Conservation (phyloP, 2,113 vertebrate genomes). For the Tragelaphus strepsiceros region DNA sequence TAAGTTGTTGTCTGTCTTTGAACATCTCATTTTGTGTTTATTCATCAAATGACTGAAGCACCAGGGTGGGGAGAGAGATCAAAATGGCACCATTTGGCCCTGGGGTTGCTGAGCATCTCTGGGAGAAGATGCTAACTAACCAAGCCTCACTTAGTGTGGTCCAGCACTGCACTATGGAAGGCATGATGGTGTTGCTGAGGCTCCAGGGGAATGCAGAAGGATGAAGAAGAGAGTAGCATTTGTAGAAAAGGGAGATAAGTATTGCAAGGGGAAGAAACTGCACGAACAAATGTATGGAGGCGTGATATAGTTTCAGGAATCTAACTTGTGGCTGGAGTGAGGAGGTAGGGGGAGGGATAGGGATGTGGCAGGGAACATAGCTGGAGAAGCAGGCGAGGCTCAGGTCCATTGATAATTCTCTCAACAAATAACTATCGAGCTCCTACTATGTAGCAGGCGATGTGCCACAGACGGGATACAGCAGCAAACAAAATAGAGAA, state of each 20-base stretch:
- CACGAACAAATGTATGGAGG: accelerated
- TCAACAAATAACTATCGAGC: neutral
- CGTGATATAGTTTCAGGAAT: accelerated
- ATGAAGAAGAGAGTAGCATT: neutral
- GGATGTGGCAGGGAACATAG: no score
- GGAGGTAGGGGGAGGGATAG: accelerated
- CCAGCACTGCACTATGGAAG: accelerated
- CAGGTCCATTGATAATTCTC: neutral
- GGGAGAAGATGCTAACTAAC: neutral
- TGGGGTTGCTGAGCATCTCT: neutral
- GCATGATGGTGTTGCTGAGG: accelerated
- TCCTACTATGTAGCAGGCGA: neutral
- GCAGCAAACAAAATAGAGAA: neutral
- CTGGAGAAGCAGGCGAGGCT: neutral
- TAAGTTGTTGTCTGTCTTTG: neutral
- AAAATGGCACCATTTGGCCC: no score
- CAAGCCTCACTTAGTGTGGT: accelerated
- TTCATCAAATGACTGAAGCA: neutral
- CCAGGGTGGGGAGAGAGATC: neutral
- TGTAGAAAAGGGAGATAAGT: accelerated
- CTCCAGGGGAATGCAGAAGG: neutral
- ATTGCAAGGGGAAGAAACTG: neutral
- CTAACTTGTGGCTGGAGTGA: accelerated
- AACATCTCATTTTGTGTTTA: neutral
- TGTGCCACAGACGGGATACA: neutral